Evolutionary conservation across 1,140 invertebrate species (phyloP).

Genomic region (Platyscapa corneri): DNA sequence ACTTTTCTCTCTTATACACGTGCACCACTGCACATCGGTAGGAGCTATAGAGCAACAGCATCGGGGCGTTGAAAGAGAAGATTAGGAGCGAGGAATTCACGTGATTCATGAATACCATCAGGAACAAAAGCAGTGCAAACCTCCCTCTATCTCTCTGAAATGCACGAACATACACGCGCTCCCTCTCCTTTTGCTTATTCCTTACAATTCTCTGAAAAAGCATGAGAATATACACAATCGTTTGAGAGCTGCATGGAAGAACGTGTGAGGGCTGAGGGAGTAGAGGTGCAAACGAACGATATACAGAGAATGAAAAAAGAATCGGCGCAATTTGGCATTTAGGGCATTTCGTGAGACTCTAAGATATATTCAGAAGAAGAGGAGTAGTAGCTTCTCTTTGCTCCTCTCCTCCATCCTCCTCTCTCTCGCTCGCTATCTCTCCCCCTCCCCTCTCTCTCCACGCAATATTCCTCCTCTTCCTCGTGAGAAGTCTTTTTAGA

Average conservation of each 20-base stretch:
- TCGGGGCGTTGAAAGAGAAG: conserved; percentile 12
- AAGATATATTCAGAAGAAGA: neutral
- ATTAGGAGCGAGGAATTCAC: conserved; percentile 35
- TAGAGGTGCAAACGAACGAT: neutral
- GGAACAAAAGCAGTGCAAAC: conserved; percentile 16
- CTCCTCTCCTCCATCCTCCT: neutral
- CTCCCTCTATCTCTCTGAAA: neutral
- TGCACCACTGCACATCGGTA: neutral
- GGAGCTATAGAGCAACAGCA: neutral
- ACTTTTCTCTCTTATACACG: neutral
- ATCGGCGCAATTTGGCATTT: conserved; percentile 24
- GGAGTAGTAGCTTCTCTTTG: neutral
- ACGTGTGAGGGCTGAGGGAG: neutral
- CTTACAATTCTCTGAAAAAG: conserved; percentile 16
- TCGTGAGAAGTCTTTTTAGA: conserved; percentile 37
- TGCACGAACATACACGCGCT: neutral
- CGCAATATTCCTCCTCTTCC: neutral
- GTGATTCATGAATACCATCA: conserved; percentile 22
- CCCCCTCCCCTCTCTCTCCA: neutral
- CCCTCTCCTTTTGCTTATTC: neutral
- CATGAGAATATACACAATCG: neutral
- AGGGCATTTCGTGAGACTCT: conserved; percentile 31
- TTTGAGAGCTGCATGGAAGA: neutral
- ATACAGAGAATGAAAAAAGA: neutral
- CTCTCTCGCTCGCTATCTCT: neutral